These are phyloP conservation scores for Aythya baeri DNA, from an alignment of 2,113 vertebrate species.

Conservation along the genomic window DNA sequence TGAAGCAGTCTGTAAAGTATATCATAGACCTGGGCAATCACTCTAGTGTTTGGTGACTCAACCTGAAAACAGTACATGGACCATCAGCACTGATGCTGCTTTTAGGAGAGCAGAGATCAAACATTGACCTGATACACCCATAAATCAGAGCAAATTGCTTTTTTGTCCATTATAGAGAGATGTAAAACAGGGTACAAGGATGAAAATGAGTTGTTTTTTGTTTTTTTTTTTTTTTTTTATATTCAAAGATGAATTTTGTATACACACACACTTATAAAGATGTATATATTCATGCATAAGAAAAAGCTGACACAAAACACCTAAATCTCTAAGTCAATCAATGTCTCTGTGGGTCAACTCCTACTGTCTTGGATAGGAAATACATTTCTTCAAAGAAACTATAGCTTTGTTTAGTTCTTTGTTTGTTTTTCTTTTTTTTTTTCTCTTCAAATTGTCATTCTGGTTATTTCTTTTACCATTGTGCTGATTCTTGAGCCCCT, in stretches of 20 bases:
- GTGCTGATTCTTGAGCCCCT: not conserved
- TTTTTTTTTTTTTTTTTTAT: not conserved
- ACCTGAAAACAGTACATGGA: not conserved
- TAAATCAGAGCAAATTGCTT: not conserved
- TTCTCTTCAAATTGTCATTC: not conserved
- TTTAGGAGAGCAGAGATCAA: not conserved
- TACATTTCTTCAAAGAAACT: not conserved
- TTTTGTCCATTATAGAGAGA: not conserved
- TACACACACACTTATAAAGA: not conserved
- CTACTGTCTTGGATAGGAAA: not conserved
- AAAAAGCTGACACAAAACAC: not conserved
- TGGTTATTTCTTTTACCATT: not conserved
- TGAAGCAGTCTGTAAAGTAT: not conserved
- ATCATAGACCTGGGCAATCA: too few species aligned
- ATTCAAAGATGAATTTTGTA: not conserved
- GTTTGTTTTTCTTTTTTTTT: not conserved
- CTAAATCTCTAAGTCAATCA: not conserved
- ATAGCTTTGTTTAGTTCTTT: not conserved
- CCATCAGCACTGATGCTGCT: accelerated
- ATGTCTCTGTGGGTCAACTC: not conserved
- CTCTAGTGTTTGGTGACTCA: not conserved
- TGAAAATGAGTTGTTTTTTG: not conserved
- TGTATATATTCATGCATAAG: not conserved
- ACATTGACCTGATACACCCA: not conserved
- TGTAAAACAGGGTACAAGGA: not conserved